A percentile compares a stretch with the other conserved stretches of the same genome.
These are phyloP conservation scores for Noctuana brunneofusca DNA, from an alignment of 2,888 invertebrate genomes.

Conservation along the genomic window DNA sequence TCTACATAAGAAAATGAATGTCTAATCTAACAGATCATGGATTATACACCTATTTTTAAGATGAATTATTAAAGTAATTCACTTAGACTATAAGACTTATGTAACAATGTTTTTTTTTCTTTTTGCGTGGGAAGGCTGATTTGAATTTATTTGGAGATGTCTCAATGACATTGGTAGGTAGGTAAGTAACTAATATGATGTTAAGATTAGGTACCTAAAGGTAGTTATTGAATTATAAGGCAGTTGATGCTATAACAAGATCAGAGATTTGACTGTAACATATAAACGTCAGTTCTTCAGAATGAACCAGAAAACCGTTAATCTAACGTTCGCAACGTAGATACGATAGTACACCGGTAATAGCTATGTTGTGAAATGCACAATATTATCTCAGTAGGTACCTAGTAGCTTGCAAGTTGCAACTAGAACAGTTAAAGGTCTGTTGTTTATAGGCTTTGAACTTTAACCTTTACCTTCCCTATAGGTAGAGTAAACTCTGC, in stretches of 20 bases:
- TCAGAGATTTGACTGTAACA: background rate
- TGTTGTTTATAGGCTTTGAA: slow-evolving; percentile 14
- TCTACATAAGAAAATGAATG: background rate
- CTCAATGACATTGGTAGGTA: too few species aligned
- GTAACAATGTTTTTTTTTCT: too few species aligned
- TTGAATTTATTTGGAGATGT: too few species aligned
- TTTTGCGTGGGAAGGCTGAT: too few species aligned
- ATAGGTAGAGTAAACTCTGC: background rate
- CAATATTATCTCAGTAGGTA: slow-evolving; percentile 5
- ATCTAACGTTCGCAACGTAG: slow-evolving; percentile 25
- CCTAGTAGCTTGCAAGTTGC: background rate
- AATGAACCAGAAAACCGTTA: slow-evolving; percentile 31
- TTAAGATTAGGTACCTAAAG: background rate
- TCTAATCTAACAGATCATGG: background rate
- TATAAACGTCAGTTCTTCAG: slow-evolving; percentile 6
- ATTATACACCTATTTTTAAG: too few species aligned
- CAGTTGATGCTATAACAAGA: background rate
- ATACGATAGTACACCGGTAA: background rate
- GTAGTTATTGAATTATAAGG: too few species aligned
- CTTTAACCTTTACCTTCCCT: slow-evolving; percentile 3
- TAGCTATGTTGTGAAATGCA: slow-evolving; percentile 28
- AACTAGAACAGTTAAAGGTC: slow-evolving; percentile 25
- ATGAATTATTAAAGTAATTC: too few species aligned
- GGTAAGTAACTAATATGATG: background rate
- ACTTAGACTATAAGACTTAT: too few species aligned